A percentile compares a stretch with the other conserved stretches of the same genome.
Evolutionary conservation across 2,888 invertebrate genomes (phyloP).

Genomic region (Cheilosia variabilis): DNA sequence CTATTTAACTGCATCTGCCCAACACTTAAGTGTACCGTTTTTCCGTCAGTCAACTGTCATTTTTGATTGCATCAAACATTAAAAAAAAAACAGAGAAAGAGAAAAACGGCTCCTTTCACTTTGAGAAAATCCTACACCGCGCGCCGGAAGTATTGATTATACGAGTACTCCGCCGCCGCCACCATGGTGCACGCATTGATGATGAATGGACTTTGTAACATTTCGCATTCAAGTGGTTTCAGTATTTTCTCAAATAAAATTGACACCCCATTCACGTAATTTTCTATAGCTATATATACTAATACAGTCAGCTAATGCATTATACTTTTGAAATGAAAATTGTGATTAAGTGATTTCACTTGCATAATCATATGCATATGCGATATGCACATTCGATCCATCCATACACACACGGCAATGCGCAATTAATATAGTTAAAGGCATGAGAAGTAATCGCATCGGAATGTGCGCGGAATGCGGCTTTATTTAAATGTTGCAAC

Average conservation of each 20-base stretch:
- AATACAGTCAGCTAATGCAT: background rate
- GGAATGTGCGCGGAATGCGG: slow-evolving; percentile 66
- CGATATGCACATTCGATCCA: slow-evolving; percentile 15
- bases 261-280: slow-evolving; percentile 35
- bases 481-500: slow-evolving; percentile 33
- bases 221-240: slow-evolving; percentile 4
- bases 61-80: slow-evolving; percentile 56
- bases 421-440: slow-evolving; percentile 33
- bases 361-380: slow-evolving; percentile 65
- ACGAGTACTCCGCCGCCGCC: background rate
- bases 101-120: slow-evolving; percentile 3
- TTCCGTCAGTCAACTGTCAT: slow-evolving; percentile 67
- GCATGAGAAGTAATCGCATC: slow-evolving; percentile 57
- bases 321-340: slow-evolving; percentile 36
- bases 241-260: slow-evolving; percentile 3
- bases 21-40: slow-evolving; percentile 45
- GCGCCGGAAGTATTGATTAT: slow-evolving; percentile 61
- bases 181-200: slow-evolving; percentile 13
- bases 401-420: background rate
- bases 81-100: background rate
- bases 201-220: slow-evolving; percentile 18
- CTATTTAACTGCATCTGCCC: slow-evolving; percentile 48
- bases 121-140: slow-evolving; percentile 15
- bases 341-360: slow-evolving; percentile 59
- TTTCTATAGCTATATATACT: slow-evolving; percentile 1